Conservation (phyloP, 1,140 invertebrate genomes). For the Dryas iulia region DNA sequence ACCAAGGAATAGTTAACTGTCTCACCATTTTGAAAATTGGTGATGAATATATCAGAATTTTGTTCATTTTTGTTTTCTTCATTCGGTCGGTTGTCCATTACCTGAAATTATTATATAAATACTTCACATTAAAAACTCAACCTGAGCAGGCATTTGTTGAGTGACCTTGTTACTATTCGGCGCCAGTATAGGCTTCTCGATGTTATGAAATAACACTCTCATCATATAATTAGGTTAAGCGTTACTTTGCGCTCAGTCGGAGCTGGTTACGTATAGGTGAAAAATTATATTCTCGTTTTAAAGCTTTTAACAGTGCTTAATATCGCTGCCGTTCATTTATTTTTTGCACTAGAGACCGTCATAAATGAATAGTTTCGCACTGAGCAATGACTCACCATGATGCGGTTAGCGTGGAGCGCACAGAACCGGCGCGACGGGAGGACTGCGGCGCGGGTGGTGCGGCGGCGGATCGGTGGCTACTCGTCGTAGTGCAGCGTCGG, state of each 20-base stretch:
- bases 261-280: not conserved
- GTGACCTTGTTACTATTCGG: conserved; percentile 33
- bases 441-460: conserved; percentile 63
- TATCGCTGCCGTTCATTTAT: not conserved
- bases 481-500: conserved; percentile 52
- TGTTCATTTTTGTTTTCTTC: conserved; percentile 67
- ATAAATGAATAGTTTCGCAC: conserved; percentile 72
- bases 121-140: conserved; percentile 23
- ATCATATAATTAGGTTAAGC: conserved; percentile 42
- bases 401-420: conserved; percentile 70
- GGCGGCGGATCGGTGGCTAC: conserved; percentile 49
- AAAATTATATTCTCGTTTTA: not conserved
- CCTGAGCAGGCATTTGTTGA: conserved; percentile 12
- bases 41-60: conserved; percentile 68
- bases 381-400: conserved; percentile 76
- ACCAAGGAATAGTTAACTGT: conserved; percentile 71
- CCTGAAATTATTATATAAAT: conserved; percentile 57
- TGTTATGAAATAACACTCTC: conserved; percentile 29
- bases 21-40: conserved; percentile 77
- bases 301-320: not conserved
- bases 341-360: conserved; percentile 49
- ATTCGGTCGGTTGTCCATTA: conserved; percentile 71
- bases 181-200: conserved; percentile 25
- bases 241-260: conserved; percentile 1
- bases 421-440: conserved; percentile 68